Base-by-base conservation (phyloP, 2,888 invertebrate species). In the Leptura quadrifasciata region DNA sequence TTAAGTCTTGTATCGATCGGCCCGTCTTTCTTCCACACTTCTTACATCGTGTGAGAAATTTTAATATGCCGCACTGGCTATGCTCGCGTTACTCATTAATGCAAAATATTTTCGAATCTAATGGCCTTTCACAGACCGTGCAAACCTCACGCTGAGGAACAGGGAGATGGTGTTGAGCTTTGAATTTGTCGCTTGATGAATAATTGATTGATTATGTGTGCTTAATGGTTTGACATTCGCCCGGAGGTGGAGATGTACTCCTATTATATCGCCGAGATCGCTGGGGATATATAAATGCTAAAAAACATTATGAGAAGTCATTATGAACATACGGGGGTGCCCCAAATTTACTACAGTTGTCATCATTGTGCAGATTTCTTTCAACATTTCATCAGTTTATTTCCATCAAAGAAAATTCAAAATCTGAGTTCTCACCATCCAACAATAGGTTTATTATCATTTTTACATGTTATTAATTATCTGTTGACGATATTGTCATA, bases 31-130 rank as follows among this genome's bases (percentile, higher is more conserved):
- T 88, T 88, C 86, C 84, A 85, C 85, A 85, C 84, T 85, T 86
- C 85, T 86, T 85, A 86, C 84, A 83, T 84, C 87, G 88, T 88
- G 87, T 87, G 88, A 87, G 88, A 88, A 83, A 87, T 88, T 88
- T 88, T 88, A 88, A 88, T 88, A 88, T 87, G 87, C 87, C 86
- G 86, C 86, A 85, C 85, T 77, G 79, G 78, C 79, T 78, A 75
- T 75, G 74, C 76, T 77, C 74, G 86, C 86, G 85, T 85, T 83
- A 85, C 87, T 88, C 87, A 88, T 88, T 88, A 88, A 88, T 88
- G 87, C 88, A 86, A 86, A 87, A 86, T 79, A 80, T 79, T 80
- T 79, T 79, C 79, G 80, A 79, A 80, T 79, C 79, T 77, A 79
- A 80, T 69, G 69, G 69, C 68, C 57, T 68, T 27, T 31, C 68